Base-by-base conservation (phyloP, 2,888 invertebrate species). In the Phalera bucephala region DNA sequence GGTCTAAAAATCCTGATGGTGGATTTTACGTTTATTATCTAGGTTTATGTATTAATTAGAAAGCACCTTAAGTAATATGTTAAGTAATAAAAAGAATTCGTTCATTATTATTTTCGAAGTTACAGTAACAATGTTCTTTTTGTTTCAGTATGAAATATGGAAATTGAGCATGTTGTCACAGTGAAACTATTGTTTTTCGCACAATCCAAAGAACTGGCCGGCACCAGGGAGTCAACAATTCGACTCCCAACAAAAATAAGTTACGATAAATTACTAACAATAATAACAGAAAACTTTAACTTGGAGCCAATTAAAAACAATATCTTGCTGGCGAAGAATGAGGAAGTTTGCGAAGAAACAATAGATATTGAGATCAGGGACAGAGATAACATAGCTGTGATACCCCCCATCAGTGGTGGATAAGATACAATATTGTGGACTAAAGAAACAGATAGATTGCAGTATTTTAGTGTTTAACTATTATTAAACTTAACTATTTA, bases 391-490 rank as follows among this genome's bases (percentile, higher is more conserved):
- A 91, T 98, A 45, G 98, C 98, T 45, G 91, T 98, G 8, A 98
- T 99, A 68, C 98, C 98, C 33, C 98, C 98, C 0, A 90, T 99
- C 32, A 98, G 98, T 83, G 98, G 98, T 62, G 98, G 98, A 62
- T 95, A 92, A 9, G 4, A 12, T 2, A 8, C 2, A 14, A 14
- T 14, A 88, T 17, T 40, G 26, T 22, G n/a, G n/a, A n/a, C n/a
- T n/a, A n/a, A n/a, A n/a, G n/a, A n/a, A n/a, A n/a, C n/a, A n/a
- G n/a, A n/a, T n/a, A n/a, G n/a, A n/a, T n/a, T n/a, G n/a, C n/a
- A n/a, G n/a, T n/a, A n/a, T n/a, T n/a, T n/a, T n/a, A n/a, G n/a
- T n/a, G n/a, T n/a, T n/a, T n/a, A n/a, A n/a, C n/a, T n/a, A n/a
- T n/a, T n/a, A n/a, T n/a, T n/a, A n/a, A n/a, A n/a, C n/a, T n/a